Conservation (phyloP, 2,113 vertebrate genomes). For the Aldabrachelys gigantea region DNA sequence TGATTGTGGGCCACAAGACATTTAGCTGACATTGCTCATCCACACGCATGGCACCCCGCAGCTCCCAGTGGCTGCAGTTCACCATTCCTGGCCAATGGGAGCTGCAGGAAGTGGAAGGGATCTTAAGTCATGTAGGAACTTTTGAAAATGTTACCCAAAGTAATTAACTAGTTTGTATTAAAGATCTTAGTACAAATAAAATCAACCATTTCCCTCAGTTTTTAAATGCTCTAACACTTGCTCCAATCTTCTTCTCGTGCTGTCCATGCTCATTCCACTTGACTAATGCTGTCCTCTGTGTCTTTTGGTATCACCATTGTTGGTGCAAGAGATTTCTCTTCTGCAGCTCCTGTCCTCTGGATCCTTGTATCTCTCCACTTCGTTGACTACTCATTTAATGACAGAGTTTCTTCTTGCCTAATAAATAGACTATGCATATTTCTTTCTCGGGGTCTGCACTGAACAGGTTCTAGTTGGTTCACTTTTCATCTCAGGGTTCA, state of each 20-base stretch:
- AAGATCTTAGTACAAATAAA: not conserved
- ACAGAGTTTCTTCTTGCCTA: not conserved
- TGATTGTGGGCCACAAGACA: no score
- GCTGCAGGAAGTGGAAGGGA: not conserved
- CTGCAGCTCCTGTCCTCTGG: not conserved
- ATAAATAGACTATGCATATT: not conserved
- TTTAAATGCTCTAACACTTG: not conserved
- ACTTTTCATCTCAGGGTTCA: not conserved
- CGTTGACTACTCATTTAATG: not conserved
- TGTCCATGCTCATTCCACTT: not conserved
- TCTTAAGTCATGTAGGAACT: not conserved
- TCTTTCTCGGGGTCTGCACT: not conserved
- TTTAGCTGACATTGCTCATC: no score
- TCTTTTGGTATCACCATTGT: not conserved
- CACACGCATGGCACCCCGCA: no score
- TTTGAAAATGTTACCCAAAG: not conserved
- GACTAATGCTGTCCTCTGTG: not conserved
- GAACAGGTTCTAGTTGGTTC: not conserved
- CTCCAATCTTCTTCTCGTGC: not conserved
- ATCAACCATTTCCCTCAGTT: not conserved
- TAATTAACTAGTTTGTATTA: not conserved
- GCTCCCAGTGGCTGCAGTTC: no score
- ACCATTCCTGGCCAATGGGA: no score
- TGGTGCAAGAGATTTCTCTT: not conserved
- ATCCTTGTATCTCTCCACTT: not conserved